Percentiles rank a stretch among this genome's conserved stretches.
Evolutionary conservation across 2,113 vertebrate species (phyloP).

Genomic region (Columba livia): DNA sequence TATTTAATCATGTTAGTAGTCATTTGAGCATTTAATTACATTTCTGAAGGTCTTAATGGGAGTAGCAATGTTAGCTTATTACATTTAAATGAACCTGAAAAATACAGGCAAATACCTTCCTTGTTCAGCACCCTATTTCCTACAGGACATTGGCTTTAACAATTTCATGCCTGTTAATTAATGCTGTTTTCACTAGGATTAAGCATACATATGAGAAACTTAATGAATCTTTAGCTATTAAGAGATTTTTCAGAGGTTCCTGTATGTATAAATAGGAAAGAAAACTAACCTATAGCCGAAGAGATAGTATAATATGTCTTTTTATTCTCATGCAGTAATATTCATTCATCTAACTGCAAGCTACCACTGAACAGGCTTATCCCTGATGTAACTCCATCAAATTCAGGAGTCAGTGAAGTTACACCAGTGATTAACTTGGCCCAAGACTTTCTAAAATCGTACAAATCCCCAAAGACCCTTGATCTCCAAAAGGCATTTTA

Average conservation of each 20-base stretch:
- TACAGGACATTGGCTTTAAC: background rate
- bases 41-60: slow-evolving; percentile 64
- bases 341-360: background rate
- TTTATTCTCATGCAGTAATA: background rate
- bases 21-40: slow-evolving; percentile 71
- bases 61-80: slow-evolving; percentile 69
- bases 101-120: slow-evolving; percentile 16
- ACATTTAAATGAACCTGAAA: slow-evolving; percentile 71
- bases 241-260: background rate
- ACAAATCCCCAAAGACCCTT: background rate
- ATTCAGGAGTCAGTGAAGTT: background rate
- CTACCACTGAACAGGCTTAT: background rate
- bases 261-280: background rate
- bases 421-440: background rate
- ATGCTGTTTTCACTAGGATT: background rate
- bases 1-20: slow-evolving; percentile 66
- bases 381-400: background rate
- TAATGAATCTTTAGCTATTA: background rate
- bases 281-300: background rate
- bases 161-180: slow-evolving; percentile 7
- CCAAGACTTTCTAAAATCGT: background rate
- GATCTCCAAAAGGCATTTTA: background rate
- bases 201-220: background rate
- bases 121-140: background rate
- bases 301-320: background rate